Conservation (phyloP, 2,113 vertebrate genomes). For the Hoplias malabaricus region DNA sequence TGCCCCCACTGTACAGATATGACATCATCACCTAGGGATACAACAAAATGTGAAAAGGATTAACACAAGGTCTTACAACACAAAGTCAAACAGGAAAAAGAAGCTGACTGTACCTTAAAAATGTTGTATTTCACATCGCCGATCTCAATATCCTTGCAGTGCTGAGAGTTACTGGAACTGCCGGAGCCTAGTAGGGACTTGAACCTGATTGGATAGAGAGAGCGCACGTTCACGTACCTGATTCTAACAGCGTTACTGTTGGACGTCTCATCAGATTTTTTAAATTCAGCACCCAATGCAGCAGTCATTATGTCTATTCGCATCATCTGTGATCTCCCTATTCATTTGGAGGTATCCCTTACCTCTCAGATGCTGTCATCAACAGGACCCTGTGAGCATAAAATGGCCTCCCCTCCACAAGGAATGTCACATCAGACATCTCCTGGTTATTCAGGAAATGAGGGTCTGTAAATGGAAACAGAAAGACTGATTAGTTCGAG, state of each 20-base stretch:
- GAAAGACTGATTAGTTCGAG: background rate
- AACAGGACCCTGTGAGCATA: slow-evolving; percentile 96
- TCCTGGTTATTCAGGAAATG: slow-evolving; percentile 96
- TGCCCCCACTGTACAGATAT: slow-evolving; percentile 93
- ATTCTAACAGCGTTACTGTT: too few relatives aligned
- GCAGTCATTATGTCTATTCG: too few relatives aligned
- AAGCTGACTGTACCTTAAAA: slow-evolving; percentile 80
- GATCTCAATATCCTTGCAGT: slow-evolving; percentile 85
- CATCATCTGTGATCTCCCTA: background rate
- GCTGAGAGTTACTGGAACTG: slow-evolving; percentile 72
- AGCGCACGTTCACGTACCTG: background rate
- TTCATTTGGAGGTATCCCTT: slow-evolving; percentile 45
- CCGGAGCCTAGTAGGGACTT: slow-evolving; percentile 84
- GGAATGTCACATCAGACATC: slow-evolving; percentile 96
- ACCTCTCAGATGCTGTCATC: slow-evolving; percentile 95
- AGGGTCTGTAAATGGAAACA: slow-evolving; percentile 76
- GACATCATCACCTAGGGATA: slow-evolving; percentile 91
- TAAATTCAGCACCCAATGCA: too few relatives aligned
- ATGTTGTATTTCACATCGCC: slow-evolving; percentile 87
- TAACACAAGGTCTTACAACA: background rate
- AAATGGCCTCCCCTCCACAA: slow-evolving; percentile 92
- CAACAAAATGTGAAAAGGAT: slow-evolving; percentile 20
- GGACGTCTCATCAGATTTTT: too few relatives aligned
- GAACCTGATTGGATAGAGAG: slow-evolving; percentile 77
- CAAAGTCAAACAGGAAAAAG: background rate